Evolutionary conservation across 2,113 vertebrate species (phyloP), one percentile per base, ranked within the genome.

Genomic region (Saccopteryx leptura): DNA sequence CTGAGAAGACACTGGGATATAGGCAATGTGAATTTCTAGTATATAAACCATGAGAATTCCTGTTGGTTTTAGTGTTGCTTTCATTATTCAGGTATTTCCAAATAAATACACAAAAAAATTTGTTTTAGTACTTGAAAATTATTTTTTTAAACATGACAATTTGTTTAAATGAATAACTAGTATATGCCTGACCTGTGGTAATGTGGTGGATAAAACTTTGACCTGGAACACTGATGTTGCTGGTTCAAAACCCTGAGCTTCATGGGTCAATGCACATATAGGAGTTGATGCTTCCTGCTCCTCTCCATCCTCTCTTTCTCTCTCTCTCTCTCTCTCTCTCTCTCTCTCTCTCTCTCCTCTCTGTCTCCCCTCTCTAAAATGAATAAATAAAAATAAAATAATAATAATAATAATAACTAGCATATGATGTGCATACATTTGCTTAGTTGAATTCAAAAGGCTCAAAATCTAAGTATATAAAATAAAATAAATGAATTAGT

Each of bases 401-500:
- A 39, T 39, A 39, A 39, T 39, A 39, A 39, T 39, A 39, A 39
- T 89, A 96, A 83, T 83, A 96, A 91, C 63, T 86, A 88, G 54
- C 14, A 88, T 91, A 60, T 58, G n/a, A 72, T 76, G 5, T 96
- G 39, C 69, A 94, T 87, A 84, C 80, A 94, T 94, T 69, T 95
- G 74, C 68, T 93, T 87, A 86, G 95, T n/a, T 91, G 93, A 96
- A 74, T 94, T 96, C 79, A 69, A 97, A 93, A 89, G 71, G 54
- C 54, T 96, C 74, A 48, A 94, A 75, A 21, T 74, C 95, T 92
- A 96, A 68, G 12, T n/a, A 76, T 61, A 92, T 76, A 68, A 91
- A 90, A 87, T 85, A 85, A 84, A 94, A 79, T 46, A 82, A 93
- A 79, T 93, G 17, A 94, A 84, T 90, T 75, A 72, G 60, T 19